phyloP scores from a whole-genome alignment of 2,113 vertebrate genomes.

The Cacatua alba region DNA sequence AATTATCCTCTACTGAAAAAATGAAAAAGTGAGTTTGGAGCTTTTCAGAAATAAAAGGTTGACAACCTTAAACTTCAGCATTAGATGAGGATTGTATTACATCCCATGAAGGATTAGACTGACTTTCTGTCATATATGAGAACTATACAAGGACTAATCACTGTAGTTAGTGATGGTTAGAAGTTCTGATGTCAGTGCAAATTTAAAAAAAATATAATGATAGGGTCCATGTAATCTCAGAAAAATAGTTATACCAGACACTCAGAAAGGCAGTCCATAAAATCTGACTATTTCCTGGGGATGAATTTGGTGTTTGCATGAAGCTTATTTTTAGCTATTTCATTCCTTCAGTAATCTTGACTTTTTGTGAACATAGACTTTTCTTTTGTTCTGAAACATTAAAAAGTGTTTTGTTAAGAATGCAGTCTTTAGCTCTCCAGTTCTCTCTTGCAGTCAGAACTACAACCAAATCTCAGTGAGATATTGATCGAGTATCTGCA shows the following conservation, averaged over 20 bases:
- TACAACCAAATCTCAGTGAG: background rate
- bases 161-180: background rate
- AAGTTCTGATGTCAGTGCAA: background rate
- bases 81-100: background rate
- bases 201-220: background rate
- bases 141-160: background rate
- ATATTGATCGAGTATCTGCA: background rate
- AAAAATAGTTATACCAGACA: background rate
- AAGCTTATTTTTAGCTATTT: background rate
- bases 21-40: background rate
- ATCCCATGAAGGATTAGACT: background rate
- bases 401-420: background rate
- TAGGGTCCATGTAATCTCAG: background rate
- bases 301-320: background rate
- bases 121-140: background rate
- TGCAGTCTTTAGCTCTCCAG: background rate
- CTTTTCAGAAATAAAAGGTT: background rate
- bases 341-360: background rate
- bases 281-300: background rate
- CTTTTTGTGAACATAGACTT: background rate
- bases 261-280: background rate
- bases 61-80: background rate
- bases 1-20: background rate
- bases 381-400: background rate
- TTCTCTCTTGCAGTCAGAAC: background rate